These are phyloP conservation scores for Nymphicus hollandicus DNA, from an alignment of 2,113 vertebrate genomes.

Conservation along the genomic window DNA sequence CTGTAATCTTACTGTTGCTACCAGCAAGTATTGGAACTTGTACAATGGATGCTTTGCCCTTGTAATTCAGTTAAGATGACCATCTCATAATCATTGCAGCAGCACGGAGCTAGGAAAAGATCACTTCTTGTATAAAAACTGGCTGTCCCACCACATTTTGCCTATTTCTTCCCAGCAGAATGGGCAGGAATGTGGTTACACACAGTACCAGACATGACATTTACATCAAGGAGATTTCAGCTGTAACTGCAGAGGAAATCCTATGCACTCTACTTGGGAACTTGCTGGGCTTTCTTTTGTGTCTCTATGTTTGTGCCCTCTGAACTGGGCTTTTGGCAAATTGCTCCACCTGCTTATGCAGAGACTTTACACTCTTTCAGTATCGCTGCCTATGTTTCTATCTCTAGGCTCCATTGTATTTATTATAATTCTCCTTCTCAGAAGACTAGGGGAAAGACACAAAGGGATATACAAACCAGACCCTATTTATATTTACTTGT, in stretches of 20 bases:
- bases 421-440: not conserved
- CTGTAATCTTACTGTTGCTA: not conserved
- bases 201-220: fast-evolving
- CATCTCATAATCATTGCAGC: not conserved
- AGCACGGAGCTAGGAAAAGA: not conserved
- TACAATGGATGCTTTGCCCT: not conserved
- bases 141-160: not conserved
- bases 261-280: not conserved
- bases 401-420: not conserved
- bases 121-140: not conserved
- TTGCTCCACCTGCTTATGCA: not conserved
- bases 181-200: not conserved
- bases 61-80: not conserved
- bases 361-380: not conserved
- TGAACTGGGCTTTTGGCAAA: not conserved
- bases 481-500: not conserved
- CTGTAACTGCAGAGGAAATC: not conserved
- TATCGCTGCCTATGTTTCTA: not conserved
- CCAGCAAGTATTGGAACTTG: not conserved
- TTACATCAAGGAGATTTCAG: not conserved
- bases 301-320: not conserved
- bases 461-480: not conserved
- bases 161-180: not conserved
- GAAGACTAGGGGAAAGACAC: not conserved
- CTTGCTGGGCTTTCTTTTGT: not conserved